phyloP scores from a whole-genome alignment of 2,888 invertebrate genomes.

The Venusia cambrica region DNA sequence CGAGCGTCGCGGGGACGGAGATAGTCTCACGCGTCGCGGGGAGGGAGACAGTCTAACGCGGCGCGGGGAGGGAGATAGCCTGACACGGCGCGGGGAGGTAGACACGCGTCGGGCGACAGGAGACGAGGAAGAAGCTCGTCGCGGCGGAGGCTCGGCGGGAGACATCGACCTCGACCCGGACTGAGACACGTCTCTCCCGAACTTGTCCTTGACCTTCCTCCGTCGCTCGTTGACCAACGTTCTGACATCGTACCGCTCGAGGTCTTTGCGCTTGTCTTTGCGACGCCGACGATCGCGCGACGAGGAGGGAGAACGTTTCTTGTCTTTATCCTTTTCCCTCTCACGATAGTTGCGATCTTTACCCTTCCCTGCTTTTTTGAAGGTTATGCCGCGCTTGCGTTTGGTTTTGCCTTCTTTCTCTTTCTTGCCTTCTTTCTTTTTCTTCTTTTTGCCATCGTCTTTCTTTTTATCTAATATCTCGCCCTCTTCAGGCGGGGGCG shows the following conservation, averaged over 20 bases:
- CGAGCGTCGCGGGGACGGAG: constrained; percentile 26
- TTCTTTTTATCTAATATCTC: constrained; percentile 47
- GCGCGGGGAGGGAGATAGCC: constrained; percentile 19
- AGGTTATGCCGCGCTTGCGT: constrained; percentile 69
- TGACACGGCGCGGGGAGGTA: constrained; percentile 5
- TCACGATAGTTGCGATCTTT: constrained; percentile 86
- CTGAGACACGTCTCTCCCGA: constrained; percentile 86
- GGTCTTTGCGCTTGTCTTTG: constrained; percentile 85
- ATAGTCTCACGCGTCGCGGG: constrained; percentile 3
- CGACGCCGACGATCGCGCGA: constrained; percentile 53
- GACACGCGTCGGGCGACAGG: too few species aligned
- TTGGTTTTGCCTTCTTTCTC: constrained; percentile 63
- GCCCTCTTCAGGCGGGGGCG: constrained; percentile 56
- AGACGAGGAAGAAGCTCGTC: too few species aligned
- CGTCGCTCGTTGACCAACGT: constrained; percentile 87
- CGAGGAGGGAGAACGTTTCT: constrained; percentile 36
- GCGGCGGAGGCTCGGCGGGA: constrained; percentile 35
- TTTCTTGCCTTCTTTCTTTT: constrained; percentile 73
- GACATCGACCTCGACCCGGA: constrained; percentile 27
- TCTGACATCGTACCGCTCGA: constrained; percentile 91
- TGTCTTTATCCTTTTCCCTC: constrained; percentile 63
- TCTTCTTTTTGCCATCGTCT: constrained; percentile 65
- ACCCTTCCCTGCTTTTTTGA: constrained; percentile 90
- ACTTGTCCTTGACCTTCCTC: constrained; percentile 85
- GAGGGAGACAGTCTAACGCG: constrained; percentile 17